Conservation (phyloP, 2,113 vertebrate genomes). For the Channa maculata region DNA sequence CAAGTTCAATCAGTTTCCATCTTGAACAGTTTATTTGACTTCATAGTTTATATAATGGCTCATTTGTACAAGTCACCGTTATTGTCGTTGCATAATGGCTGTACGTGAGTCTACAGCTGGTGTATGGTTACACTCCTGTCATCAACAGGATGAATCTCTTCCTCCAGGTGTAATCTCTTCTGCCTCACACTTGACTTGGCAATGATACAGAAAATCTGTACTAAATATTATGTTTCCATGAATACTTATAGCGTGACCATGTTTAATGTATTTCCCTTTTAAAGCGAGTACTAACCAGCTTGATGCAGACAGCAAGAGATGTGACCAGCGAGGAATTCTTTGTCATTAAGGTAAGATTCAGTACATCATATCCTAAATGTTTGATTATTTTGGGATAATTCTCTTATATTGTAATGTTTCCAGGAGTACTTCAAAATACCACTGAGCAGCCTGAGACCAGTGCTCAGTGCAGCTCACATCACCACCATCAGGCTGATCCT, state of each 20-base stretch:
- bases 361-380: background rate
- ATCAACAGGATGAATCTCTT: constrained; percentile 59
- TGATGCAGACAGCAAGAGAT: constrained; percentile 77
- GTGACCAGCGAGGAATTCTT: constrained; percentile 54
- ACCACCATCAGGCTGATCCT: constrained; percentile 78
- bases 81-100: constrained; percentile 37
- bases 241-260: constrained; percentile 18
- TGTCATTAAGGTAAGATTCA: constrained; percentile 77
- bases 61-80: constrained; percentile 49
- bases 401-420: background rate
- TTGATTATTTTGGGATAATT: background rate
- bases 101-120: constrained; percentile 32
- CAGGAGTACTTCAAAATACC: constrained; percentile 84
- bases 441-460: constrained; percentile 54
- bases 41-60: constrained; percentile 45
- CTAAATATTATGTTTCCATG: constrained; percentile 5
- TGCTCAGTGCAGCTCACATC: constrained; percentile 73
- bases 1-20: constrained; percentile 27
- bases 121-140: constrained; percentile 60
- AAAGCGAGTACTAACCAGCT: constrained; percentile 78
- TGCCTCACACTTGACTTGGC: constrained; percentile 59
- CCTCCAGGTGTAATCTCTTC: constrained; percentile 56
- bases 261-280: constrained; percentile 41
- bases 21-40: constrained; percentile 15
- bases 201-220: constrained; percentile 28